Conservation (phyloP, 2,113 vertebrate species). For the Dendrocopos noguchii region DNA sequence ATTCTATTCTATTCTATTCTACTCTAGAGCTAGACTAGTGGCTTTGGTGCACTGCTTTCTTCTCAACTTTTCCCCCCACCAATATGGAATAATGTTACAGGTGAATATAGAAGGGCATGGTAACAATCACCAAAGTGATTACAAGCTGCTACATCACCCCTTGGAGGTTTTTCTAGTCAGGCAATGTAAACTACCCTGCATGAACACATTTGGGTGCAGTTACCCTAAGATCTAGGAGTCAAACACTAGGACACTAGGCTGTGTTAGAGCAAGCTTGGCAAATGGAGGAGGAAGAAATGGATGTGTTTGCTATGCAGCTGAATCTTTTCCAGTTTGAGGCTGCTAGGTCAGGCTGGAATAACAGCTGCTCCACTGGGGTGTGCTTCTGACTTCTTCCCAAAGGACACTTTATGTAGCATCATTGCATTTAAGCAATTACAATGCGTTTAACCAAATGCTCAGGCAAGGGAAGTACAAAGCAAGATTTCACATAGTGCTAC, state of each 20-base stretch:
- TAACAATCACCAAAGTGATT: background rate
- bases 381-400: background rate
- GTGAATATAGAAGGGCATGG: background rate
- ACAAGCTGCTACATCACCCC: background rate
- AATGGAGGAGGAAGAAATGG: background rate
- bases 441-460: background rate
- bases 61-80: background rate
- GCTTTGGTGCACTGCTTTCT: background rate
- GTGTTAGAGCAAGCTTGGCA: background rate
- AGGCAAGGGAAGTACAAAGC: background rate
- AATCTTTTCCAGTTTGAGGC: background rate
- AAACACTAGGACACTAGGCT: background rate
- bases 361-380: background rate
- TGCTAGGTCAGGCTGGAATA: background rate
- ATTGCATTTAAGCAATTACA: background rate
- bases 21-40: background rate
- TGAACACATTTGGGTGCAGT: accelerated
- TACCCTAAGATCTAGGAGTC: background rate
- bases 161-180: background rate
- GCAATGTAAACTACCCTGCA: background rate
- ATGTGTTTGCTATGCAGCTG: background rate
- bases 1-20: too few species aligned
- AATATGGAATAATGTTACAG: background rate
- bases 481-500: background rate
- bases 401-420: accelerated